Conservation (phyloP, 2,797 vertebrate species). For the Neosilurus mollespiculum region DNA sequence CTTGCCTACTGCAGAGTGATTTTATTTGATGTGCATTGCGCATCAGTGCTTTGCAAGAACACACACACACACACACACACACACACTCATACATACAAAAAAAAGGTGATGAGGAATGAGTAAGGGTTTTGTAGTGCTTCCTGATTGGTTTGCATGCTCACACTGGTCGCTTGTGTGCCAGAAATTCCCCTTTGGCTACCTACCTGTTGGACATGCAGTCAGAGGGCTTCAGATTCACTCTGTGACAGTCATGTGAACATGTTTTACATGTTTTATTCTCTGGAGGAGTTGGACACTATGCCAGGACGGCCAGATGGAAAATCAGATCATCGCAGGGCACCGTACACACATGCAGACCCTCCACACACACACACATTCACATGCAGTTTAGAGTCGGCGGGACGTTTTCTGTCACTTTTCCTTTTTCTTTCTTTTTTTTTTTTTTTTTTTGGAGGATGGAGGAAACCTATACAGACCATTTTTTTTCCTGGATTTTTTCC, state of each 20-base stretch:
- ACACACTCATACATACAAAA: too few relatives aligned
- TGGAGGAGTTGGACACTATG: neutral
- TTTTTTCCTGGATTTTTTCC: too few relatives aligned
- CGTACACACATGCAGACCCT: too few relatives aligned
- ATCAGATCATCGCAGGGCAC: neutral
- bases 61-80: too few relatives aligned
- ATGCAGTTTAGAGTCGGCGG: too few relatives aligned
- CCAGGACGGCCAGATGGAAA: too few relatives aligned
- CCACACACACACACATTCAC: too few relatives aligned
- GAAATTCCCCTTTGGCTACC: slow-evolving; percentile 12
- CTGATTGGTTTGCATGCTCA: slow-evolving; percentile 9
- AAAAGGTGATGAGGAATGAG: neutral
- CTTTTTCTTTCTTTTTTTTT: too few relatives aligned
- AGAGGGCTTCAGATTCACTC: neutral
- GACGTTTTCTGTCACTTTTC: too few relatives aligned
- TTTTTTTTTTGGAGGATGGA: too few relatives aligned
- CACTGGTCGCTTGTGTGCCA: neutral
- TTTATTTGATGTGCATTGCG: slow-evolving; percentile 6
- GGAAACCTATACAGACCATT: too few relatives aligned
- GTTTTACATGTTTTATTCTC: neutral
- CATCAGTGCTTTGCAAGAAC: neutral
- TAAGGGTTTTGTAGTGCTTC: neutral
- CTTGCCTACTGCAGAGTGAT: neutral
- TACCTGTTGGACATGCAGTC: slow-evolving; percentile 42
- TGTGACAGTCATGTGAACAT: neutral